A percentile compares a stretch with the other conserved stretches of the same genome.
phyloP scores from a whole-genome alignment of 2,888 invertebrate species.

The Blastobasis adustella region DNA sequence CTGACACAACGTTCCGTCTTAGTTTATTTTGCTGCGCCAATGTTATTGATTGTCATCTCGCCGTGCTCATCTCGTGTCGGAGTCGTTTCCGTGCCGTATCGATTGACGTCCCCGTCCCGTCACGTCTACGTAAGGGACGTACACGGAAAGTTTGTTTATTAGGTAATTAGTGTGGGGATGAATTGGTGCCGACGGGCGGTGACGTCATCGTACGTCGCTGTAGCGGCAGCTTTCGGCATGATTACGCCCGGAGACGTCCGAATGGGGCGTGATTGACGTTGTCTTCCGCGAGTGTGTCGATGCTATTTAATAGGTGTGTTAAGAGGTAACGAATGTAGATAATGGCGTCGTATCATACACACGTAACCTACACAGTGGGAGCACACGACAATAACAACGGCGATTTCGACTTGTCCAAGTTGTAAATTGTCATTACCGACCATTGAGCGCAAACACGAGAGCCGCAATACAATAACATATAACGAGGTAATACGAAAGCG shows the following conservation, averaged over 20 bases:
- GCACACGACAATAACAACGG: no score
- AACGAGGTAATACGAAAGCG: constrained; percentile 58
- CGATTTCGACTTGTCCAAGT: neutral
- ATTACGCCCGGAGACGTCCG: no score
- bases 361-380: neutral
- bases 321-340: no score
- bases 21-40: constrained; percentile 23
- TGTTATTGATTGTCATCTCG: constrained; percentile 21
- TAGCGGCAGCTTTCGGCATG: no score
- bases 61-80: neutral
- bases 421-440: neutral
- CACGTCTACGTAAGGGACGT: neutral
- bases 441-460: constrained; percentile 28
- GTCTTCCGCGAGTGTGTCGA: no score
- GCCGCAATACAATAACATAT: constrained; percentile 50
- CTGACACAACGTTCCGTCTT: constrained; percentile 24
- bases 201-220: no score
- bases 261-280: no score
- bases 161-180: constrained; percentile 3
- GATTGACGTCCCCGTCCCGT: neutral
- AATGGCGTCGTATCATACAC: no score
- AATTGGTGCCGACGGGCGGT: no score
- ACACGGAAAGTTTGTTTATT: constrained; percentile 5
- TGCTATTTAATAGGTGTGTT: no score
- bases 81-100: neutral